Evolutionary conservation across 2,797 vertebrate species (phyloP).

Genomic region (Sarcophilus harrisii): DNA sequence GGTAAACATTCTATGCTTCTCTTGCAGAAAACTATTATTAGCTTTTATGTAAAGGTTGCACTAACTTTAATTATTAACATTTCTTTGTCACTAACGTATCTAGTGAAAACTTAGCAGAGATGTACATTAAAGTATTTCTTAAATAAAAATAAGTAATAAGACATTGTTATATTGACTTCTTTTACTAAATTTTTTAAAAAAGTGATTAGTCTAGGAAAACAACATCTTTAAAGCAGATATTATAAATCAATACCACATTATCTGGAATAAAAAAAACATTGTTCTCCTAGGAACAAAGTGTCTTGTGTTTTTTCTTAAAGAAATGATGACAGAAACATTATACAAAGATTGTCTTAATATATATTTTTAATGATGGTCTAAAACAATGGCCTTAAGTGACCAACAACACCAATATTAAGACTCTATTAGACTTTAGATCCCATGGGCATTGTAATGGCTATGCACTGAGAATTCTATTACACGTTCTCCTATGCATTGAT

Average conservation of each 20-base stretch:
- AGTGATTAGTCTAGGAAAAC: not conserved
- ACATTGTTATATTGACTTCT: not conserved
- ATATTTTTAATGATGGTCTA: conserved; percentile 53
- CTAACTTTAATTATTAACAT: not conserved
- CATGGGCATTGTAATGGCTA: not conserved
- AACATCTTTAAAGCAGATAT: conserved; percentile 3
- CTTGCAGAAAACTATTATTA: not conserved
- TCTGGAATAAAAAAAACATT: conserved; percentile 12
- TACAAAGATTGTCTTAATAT: conserved; percentile 9
- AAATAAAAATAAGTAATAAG: not conserved
- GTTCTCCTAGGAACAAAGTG: not conserved
- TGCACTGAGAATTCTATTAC: not conserved
- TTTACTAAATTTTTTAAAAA: not conserved
- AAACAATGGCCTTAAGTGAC: conserved; percentile 41
- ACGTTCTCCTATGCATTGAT: not conserved
- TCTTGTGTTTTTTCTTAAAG: conserved; percentile 47
- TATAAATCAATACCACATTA: not conserved
- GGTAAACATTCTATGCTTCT: not conserved
- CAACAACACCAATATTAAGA: conserved; percentile 4
- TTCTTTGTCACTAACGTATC: not conserved
- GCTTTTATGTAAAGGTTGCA: not conserved
- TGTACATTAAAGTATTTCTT: not conserved
- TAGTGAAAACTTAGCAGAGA: not conserved
- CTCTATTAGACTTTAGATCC: conserved; percentile 7
- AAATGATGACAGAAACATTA: conserved; percentile 51